These are phyloP conservation scores for Crypturellus tataupa DNA, from an alignment of 2,797 vertebrate species.

Conservation along the genomic window DNA sequence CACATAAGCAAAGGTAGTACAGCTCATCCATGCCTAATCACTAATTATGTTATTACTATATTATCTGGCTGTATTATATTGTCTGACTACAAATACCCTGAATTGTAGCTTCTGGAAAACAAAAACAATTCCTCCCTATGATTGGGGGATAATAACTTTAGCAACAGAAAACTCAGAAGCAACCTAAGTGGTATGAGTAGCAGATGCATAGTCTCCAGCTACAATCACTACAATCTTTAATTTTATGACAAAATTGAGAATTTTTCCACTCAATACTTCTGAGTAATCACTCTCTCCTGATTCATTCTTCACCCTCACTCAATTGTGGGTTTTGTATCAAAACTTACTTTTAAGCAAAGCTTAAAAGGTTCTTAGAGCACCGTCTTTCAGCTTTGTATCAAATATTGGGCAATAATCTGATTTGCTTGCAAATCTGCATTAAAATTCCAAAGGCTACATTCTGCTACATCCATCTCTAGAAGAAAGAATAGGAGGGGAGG, in stretches of 20 bases:
- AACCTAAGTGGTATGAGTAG: background rate
- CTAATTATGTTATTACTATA: too few species aligned
- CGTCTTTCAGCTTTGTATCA: background rate
- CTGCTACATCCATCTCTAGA: background rate
- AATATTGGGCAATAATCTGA: slow-evolving; percentile 20
- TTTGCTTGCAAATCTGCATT: slow-evolving; percentile 35
- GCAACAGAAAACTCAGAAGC: background rate
- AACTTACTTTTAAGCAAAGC: background rate
- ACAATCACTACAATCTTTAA: rapidly evolving
- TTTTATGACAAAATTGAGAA: background rate
- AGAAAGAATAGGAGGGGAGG: background rate
- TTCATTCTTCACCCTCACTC: background rate
- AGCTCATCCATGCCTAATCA: rapidly evolving
- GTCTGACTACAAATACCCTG: background rate
- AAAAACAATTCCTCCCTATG: background rate
- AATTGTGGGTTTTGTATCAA: background rate
- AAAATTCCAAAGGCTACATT: background rate
- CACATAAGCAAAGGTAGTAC: background rate
- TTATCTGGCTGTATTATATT: background rate
- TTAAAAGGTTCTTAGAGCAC: background rate
- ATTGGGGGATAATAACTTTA: background rate
- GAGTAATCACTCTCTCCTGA: background rate
- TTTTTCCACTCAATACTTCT: background rate
- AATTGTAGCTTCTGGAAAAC: background rate
- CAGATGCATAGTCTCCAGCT: background rate